Base-by-base conservation (phyloP, 2,888 invertebrate genomes). In the Margaritifera margaritifera region DNA sequence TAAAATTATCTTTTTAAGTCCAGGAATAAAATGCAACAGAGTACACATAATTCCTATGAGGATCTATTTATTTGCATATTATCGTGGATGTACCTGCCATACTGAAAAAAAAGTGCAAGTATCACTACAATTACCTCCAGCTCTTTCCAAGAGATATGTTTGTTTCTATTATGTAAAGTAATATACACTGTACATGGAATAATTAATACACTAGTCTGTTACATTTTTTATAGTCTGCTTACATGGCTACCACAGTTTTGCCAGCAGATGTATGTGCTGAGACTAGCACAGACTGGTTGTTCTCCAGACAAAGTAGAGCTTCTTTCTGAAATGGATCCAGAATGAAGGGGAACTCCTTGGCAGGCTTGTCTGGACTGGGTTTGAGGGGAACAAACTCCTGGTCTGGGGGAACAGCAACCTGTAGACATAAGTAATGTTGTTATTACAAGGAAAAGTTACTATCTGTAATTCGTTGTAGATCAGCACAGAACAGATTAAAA, bases 201-300 rank as follows among this genome's bases (percentile, higher is more conserved):
- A 42, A 42, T 42, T 42, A 42, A 42, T 42, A 42, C 42, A 42
- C 42, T n/a, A n/a, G n/a, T n/a, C n/a, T 15, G 20, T 52, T 24
- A 50, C 42, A 18, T 24, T 27, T 42, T 8, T 42, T 42, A 61
- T 20, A 51, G 11, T n/a, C 31, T 64, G 92, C 95, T 93, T 92
- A 98, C 95, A 99, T 97, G 6, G 99, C 99, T 24, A 93, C 92
- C 4, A 99, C 99, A 68, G 99, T 99, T 93, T 99, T 99, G 64
- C 99, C 99, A 60, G 99, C 99, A 5, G 99, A 99, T 0, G 99
- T 99, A 88, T 99, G 99, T 11, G 99, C 99, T 2, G 99, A 99
- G 0, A 99, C 99, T 58, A 99, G 92, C 6, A 99, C 99, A 18
- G 98, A 98, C 88, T 99, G 98, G 87, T 96, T 94, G 90, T 99